Base-by-base conservation (phyloP, 2,113 vertebrate species). In the Todiramphus chloris region DNA sequence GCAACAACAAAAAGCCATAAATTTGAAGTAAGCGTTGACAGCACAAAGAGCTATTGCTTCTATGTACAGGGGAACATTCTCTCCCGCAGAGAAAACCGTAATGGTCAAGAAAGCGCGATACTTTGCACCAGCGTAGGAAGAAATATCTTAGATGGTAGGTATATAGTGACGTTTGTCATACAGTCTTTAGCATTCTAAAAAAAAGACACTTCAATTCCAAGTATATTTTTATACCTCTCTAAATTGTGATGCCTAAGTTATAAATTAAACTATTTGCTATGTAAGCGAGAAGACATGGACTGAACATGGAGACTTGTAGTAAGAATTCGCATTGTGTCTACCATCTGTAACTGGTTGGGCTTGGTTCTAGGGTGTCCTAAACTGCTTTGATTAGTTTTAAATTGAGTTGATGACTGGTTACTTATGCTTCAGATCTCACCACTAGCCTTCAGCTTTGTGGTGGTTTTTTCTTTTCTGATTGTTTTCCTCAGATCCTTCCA, bases 1-100 rank as follows among this genome's bases (percentile, higher is more conserved):
- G 13, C 53, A 55, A 62, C 5, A 13, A 98, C 97, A 17, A 37
- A 87, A 64, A 98, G 82, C 37, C 97, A 94, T 28, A 17, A 10
- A 28, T 98, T 99, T 70, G 95, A 97, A 81, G 9, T 99, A 73
- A 91, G 59, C 0, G 73, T 99, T 95, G 99, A 99, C 43, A 85
- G 50, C 66, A 98, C 96, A 5, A 92, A 96, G 82, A 98, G 96
- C 91, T 99, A 99, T 90, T 99, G 99, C 95, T 99, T 99, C 96
- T 97, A 21, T 13, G 81, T 99, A 4, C 98, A 99, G 87, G 99
- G 97, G 53, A 75, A 39, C 69, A 91, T 99, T 77, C 92, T 93
- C 8, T 98, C 97, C 60, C 98, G 98, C 50, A 63, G 4, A 17
- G 35, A n/a, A 17, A 98, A 98, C 63, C 98, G 98, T 27, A 90